Evolutionary conservation across 2,113 vertebrate species (phyloP), one percentile per base, ranked within the genome.

Genomic region (Sterrhoptilus dennistouni): DNA sequence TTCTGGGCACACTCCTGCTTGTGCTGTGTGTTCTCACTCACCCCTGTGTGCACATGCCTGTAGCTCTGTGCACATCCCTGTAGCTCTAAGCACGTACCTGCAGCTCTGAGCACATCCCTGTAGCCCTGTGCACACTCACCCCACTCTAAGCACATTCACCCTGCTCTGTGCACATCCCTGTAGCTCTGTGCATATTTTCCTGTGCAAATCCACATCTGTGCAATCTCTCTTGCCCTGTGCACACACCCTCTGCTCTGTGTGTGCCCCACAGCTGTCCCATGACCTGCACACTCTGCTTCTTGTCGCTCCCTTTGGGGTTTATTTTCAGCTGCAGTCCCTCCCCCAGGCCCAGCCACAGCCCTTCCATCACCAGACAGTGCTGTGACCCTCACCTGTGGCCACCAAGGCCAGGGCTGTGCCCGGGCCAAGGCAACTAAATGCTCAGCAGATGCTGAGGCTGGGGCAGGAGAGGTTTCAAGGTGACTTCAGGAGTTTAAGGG

Each of bases 1-100:
- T n/a, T 33, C 64, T 10, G 9, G 22, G 29, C 13, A 7, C 0
- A 1, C 28, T 42, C 16, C 52, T 12, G n/a, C 4, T 0, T 5
- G 36, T 29, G 42, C 78, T 9, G 6, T 10, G 29, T 22, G 72
- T 14, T 36, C 36, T 8, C n/a, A 1, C 50, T 12, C 20, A 8
- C 59, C 27, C 6, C 3, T 2, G 6, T 45, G 44, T 45, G 44
- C 19, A 45, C 44, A 45, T 45, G 18, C 44, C 18, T 45, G 44
- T 45, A 44, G 17, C 44, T 44, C 44, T 44, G 44, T 8, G 17
- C 44, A 44, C 44, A 19, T 44, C 44, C 44, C 44, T 44, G 44
- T 19, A 44, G 44, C 44, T 44, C 7, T 44, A 8, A 44, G 44
- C 44, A 44, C 44, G 8, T 44, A 4, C 44, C 18, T 45, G 44